These are phyloP conservation scores for Limnephilus rhombicus DNA, from an alignment of 2,888 invertebrate genomes.

Conservation along the genomic window DNA sequence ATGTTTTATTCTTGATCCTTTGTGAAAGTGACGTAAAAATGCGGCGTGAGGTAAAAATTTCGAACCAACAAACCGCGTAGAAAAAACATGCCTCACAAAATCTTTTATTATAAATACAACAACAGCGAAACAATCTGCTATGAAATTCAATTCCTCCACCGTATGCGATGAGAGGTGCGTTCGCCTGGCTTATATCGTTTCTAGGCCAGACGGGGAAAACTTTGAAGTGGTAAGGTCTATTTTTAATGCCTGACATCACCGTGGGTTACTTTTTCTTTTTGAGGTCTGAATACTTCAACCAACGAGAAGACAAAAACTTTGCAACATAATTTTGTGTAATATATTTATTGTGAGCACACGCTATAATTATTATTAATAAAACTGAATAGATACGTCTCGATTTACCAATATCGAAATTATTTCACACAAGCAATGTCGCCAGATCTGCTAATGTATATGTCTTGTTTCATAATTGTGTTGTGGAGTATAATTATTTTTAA, in stretches of 20 bases:
- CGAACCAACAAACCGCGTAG: neutral
- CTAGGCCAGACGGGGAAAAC: neutral
- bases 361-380: too few relatives aligned
- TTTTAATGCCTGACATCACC: neutral
- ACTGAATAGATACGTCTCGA: too few relatives aligned
- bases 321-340: too few relatives aligned
- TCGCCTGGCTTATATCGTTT: neutral
- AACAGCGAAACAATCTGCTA: neutral
- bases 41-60: neutral
- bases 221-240: neutral
- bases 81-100: neutral
- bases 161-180: neutral
- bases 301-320: neutral
- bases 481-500: too few relatives aligned
- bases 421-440: too few relatives aligned
- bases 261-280: neutral
- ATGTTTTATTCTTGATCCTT: neutral
- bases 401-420: too few relatives aligned
- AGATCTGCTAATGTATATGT: too few relatives aligned
- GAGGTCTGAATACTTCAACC: neutral
- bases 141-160: neutral
- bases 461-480: too few relatives aligned
- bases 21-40: neutral
- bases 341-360: too few relatives aligned
- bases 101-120: neutral